phyloP scores from a whole-genome alignment of 2,888 invertebrate genomes.

The Eudemis profundana region DNA sequence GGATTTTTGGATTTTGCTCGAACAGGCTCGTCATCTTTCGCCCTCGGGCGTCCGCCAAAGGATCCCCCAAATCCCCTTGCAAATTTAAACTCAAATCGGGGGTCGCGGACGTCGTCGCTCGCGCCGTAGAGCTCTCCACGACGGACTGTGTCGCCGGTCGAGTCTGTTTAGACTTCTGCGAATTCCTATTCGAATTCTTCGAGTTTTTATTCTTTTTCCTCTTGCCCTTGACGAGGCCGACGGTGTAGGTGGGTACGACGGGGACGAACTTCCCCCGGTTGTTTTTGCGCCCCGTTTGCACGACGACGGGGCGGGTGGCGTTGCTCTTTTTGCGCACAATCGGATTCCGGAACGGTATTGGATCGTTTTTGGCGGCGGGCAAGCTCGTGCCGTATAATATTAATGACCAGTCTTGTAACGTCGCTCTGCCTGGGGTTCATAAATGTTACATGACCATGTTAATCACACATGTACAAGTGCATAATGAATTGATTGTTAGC shows the following conservation, averaged over 20 bases:
- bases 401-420: slow-evolving; percentile 96
- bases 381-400: slow-evolving; percentile 95
- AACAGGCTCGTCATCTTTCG: slow-evolving; percentile 89
- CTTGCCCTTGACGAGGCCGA: slow-evolving; percentile 79
- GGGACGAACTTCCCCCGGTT: slow-evolving; percentile 72
- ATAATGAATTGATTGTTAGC: slow-evolving; percentile 13
- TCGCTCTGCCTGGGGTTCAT: slow-evolving; percentile 90
- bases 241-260: slow-evolving; percentile 76
- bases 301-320: slow-evolving; percentile 75
- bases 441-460: slow-evolving; percentile 55
- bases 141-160: slow-evolving; percentile 84
- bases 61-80: slow-evolving; percentile 72
- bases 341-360: slow-evolving; percentile 82
- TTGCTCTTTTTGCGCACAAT: slow-evolving; percentile 75
- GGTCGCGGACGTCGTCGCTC: slow-evolving; percentile 59
- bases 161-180: slow-evolving; percentile 81
- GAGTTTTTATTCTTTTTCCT: slow-evolving; percentile 85
- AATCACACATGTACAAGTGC: slow-evolving; percentile 47
- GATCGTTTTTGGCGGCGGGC: slow-evolving; percentile 87
- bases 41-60: slow-evolving; percentile 75
- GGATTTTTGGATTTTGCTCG: slow-evolving; percentile 90
- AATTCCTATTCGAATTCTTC: slow-evolving; percentile 80
- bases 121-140: slow-evolving; percentile 80
- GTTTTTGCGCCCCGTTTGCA: slow-evolving; percentile 75
- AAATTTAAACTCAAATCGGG: slow-evolving; percentile 77